Evolutionary conservation across 1,140 invertebrate genomes (phyloP), one percentile per base, ranked within the genome.

Genomic region (Solen grandis): DNA sequence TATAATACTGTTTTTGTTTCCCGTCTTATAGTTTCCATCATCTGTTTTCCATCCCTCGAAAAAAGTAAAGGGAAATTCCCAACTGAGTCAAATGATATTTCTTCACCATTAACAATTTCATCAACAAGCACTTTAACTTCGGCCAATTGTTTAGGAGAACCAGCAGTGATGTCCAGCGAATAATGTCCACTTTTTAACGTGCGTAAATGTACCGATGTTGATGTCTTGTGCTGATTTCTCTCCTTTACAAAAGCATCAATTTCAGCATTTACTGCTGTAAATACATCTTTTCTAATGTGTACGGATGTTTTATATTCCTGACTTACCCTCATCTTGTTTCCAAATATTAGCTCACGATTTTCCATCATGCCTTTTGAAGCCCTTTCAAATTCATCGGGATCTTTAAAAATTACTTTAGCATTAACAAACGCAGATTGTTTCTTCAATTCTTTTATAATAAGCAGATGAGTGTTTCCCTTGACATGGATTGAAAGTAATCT

Each of bases 321-420:
- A 19, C 27, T 22, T 84, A 66, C 27, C 22, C 75, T 25, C 60
- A 35, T 33, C 59, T 31, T 13, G 84, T 65, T 3, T 22, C 36
- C 8, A 35, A 27, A n/a, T 75, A 88, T 31, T 16, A 8, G 13
- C 4, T n/a, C 35, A 19, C 59, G 2, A 5, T 57, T 27, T 14
- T 38, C 25, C 38, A 68, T 69, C 5, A 78, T 5, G 2, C 41
- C 25, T 1, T 76, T 31, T 50, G 1, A 38, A 1, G 83, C 86
- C 19, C 41, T 65, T 25, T 83, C 52, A 1, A 86, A 86, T 54
- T 83, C 79, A 22, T 84, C 68, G 19, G 84, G 73, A n/a, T 88
- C 81, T 0, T 74, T 75, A 72, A 88, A 89, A 3, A 60, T 52
- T 5, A 84, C 85, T 57, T 81, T 84, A 5, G 80, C 88, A 4